Conservation (phyloP, 2,113 vertebrate species). For the Pseudopipra pipra region DNA sequence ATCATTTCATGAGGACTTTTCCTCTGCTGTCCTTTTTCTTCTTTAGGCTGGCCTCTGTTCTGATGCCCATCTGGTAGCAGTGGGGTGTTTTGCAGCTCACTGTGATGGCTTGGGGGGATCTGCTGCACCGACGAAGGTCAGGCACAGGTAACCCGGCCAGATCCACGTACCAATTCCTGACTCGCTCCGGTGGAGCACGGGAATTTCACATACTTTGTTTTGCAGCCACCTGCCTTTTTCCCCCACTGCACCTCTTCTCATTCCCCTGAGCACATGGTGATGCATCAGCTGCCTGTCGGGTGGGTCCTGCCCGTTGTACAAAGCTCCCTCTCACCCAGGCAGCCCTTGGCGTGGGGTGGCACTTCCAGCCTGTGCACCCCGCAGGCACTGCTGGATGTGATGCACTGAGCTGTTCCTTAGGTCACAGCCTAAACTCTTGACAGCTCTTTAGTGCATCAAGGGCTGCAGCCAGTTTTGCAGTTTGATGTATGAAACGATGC, state of each 20-base stretch:
- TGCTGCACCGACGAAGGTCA: too few species aligned
- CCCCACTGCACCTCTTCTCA: background rate
- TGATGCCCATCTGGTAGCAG: accelerated
- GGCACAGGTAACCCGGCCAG: background rate
- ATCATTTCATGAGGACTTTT: background rate
- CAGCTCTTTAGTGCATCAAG: background rate
- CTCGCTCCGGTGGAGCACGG: accelerated
- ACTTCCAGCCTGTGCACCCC: background rate
- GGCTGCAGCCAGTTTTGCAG: background rate
- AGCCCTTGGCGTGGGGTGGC: accelerated
- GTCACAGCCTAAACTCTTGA: accelerated
- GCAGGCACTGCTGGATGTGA: background rate
- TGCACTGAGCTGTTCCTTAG: background rate
- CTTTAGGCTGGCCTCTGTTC: background rate
- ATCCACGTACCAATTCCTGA: background rate
- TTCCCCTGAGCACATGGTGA: accelerated
- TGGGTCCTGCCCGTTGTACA: background rate
- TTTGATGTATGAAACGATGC: background rate
- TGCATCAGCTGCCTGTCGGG: background rate
- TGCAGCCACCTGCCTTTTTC: background rate
- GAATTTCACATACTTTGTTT: background rate
- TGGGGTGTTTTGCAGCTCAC: background rate
- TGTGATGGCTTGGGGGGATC: accelerated
- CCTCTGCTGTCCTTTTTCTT: background rate
- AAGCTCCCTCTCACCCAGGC: background rate